Evolutionary conservation across 2,797 vertebrate species (phyloP).

Genomic region (Sebastes diaconus): DNA sequence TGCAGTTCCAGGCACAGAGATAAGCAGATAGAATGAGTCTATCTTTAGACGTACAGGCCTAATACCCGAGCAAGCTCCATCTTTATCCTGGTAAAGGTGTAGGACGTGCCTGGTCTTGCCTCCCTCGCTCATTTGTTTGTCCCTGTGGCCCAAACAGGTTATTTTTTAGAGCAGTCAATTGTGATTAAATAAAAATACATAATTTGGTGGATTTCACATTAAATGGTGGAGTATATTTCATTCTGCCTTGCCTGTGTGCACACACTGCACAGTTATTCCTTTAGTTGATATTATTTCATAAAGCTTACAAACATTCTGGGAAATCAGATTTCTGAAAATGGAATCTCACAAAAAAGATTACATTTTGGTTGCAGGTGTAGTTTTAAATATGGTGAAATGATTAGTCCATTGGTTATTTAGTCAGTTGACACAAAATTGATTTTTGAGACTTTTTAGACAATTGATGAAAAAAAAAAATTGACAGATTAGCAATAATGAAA

Average conservation of each 20-base stretch:
- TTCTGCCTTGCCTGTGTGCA: background rate
- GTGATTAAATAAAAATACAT: background rate
- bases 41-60: slow-evolving; percentile 79
- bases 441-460: background rate
- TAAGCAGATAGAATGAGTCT: slow-evolving; percentile 82
- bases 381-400: background rate
- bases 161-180: background rate
- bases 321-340: background rate
- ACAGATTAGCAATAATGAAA: background rate
- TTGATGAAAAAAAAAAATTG: background rate
- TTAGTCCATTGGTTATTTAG: background rate
- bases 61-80: slow-evolving; percentile 77
- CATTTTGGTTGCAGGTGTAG: background rate
- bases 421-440: background rate
- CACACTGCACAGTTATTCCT: background rate
- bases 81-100: slow-evolving; percentile 66
- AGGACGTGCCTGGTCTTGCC: slow-evolving; percentile 15
- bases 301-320: background rate
- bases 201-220: background rate
- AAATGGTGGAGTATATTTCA: background rate
- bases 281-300: background rate
- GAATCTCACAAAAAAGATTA: background rate
- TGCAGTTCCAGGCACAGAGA: slow-evolving; percentile 44
- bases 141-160: slow-evolving; percentile 17
- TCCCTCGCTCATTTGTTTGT: slow-evolving; percentile 32